Percentiles rank a stretch among this genome's conserved stretches.
Conservation (phyloP, 2,888 invertebrate species). For the Acleris literana region DNA sequence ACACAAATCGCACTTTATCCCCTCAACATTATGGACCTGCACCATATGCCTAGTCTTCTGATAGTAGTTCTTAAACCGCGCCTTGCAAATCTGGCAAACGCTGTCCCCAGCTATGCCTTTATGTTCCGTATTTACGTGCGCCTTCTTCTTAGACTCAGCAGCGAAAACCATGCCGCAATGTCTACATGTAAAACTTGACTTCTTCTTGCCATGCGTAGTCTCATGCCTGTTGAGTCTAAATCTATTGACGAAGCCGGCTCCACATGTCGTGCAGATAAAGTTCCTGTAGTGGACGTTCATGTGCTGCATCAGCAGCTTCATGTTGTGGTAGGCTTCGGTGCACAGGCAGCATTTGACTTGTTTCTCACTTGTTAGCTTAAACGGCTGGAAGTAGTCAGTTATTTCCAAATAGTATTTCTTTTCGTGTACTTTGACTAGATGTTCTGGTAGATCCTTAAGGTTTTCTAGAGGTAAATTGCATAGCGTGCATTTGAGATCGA, state of each 20-base stretch:
- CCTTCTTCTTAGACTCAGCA: constrained; percentile 71
- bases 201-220: constrained; percentile 71
- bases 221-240: constrained; percentile 71
- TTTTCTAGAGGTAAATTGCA: constrained; percentile 62
- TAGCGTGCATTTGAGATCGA: constrained; percentile 69
- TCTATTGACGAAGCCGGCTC: constrained; percentile 74
- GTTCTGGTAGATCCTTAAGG: constrained; percentile 59
- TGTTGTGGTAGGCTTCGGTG: constrained; percentile 68
- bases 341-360: constrained; percentile 72
- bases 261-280: constrained; percentile 74
- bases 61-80: constrained; percentile 75
- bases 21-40: constrained; percentile 71
- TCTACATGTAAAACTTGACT: constrained; percentile 66
- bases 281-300: constrained; percentile 76
- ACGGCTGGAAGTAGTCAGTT: constrained; percentile 72
- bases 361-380: constrained; percentile 64
- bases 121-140: constrained; percentile 72
- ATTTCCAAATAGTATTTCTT: constrained; percentile 67
- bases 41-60: constrained; percentile 77
- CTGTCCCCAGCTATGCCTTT: constrained; percentile 75
- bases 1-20: constrained; percentile 72
- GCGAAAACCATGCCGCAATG: constrained; percentile 70
- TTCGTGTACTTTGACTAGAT: constrained; percentile 64
- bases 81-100: constrained; percentile 75
- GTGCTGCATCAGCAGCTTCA: constrained; percentile 74